phyloP scores from a whole-genome alignment of 2,113 vertebrate species.

The Upupa epops region DNA sequence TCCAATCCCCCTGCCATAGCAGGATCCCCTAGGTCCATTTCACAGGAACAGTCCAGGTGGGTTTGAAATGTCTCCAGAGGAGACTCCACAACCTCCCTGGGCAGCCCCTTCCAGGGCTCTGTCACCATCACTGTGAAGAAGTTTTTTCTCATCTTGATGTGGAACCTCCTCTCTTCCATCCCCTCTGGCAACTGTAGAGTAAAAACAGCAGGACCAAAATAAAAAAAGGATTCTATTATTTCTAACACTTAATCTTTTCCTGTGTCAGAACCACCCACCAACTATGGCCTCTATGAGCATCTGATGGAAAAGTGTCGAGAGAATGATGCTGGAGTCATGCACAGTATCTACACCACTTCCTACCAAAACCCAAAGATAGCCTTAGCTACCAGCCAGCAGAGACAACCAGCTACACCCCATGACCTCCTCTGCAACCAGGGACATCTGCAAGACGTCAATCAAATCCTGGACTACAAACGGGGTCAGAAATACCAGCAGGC shows the following conservation, averaged over 20 bases:
- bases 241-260: neutral
- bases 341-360: conserved; percentile 44
- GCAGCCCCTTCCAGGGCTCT: too few relatives aligned
- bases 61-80: too few relatives aligned
- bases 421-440: neutral
- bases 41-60: too few relatives aligned
- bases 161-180: too few relatives aligned
- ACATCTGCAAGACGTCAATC: accelerated
- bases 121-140: too few relatives aligned
- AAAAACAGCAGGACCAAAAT: neutral
- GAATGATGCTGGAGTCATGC: neutral
- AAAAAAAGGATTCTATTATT: neutral
- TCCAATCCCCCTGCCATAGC: too few relatives aligned
- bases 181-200: neutral
- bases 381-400: neutral
- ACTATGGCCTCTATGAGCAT: conserved; percentile 69
- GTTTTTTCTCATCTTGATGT: too few relatives aligned
- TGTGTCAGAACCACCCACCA: conserved; percentile 77
- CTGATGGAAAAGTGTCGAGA: conserved; percentile 46
- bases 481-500: neutral
- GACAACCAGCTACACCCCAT: neutral
- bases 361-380: neutral
- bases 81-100: too few relatives aligned
- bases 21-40: too few relatives aligned
- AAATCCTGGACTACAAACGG: neutral